Evolutionary conservation across 2,888 invertebrate species (phyloP).

Genomic region (Ramazzottius varieornatus): DNA sequence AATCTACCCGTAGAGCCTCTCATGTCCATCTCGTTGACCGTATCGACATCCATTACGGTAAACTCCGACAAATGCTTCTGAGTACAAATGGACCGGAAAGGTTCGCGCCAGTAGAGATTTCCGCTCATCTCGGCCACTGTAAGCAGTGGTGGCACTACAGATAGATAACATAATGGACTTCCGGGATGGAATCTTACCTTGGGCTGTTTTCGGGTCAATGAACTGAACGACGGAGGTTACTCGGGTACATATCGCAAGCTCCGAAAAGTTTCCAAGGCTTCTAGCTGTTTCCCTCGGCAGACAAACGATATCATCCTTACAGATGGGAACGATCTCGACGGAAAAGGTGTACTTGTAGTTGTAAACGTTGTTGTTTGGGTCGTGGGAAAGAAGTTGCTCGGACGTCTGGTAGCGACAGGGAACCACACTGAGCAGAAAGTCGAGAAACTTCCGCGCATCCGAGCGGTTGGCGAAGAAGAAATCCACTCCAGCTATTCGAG

Average conservation of each 20-base stretch:
- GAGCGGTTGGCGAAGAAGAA: constrained; percentile 71
- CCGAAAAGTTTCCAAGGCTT: constrained; percentile 57
- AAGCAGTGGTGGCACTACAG: constrained; percentile 9
- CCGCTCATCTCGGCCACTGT: constrained; percentile 56
- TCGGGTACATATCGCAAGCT: constrained; percentile 58
- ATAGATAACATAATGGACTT: background rate
- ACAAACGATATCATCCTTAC: constrained; percentile 56
- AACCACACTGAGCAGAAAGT: constrained; percentile 60
- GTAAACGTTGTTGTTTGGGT: constrained; percentile 78
- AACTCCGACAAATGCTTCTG: constrained; percentile 72
- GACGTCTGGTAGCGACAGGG: constrained; percentile 60
- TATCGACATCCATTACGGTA: constrained; percentile 75
- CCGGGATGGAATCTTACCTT: constrained; percentile 10
- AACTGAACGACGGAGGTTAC: constrained; percentile 69
- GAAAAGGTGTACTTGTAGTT: constrained; percentile 79
- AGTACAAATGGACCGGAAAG: constrained; percentile 61
- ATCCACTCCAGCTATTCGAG: constrained; percentile 41
- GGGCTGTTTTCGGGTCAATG: constrained; percentile 46
- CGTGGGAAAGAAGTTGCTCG: constrained; percentile 83
- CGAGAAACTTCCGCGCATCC: constrained; percentile 75
- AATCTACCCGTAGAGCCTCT: constrained; percentile 7
- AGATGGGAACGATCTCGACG: constrained; percentile 80
- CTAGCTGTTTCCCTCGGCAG: constrained; percentile 58
- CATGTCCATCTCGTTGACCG: constrained; percentile 40
- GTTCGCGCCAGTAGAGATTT: constrained; percentile 53